These are phyloP conservation scores for Liopterus haemorrhoidalis DNA, from an alignment of 2,888 invertebrate species.

Conservation along the genomic window DNA sequence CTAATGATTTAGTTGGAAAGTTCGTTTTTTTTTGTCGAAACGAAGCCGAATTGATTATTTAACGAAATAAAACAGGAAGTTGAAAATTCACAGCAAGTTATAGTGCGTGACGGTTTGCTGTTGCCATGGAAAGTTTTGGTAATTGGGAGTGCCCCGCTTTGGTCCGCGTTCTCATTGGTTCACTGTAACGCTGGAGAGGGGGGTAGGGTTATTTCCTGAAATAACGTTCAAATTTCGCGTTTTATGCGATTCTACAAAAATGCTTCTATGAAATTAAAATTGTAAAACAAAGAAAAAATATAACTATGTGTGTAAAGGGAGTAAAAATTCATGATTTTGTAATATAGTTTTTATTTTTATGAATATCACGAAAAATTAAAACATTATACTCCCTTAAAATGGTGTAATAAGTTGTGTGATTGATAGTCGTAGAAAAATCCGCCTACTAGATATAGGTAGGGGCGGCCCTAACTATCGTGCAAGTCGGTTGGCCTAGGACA, in stretches of 20 bases:
- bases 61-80: conserved; percentile 21
- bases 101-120: conserved; percentile 18
- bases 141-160: conserved; percentile 19
- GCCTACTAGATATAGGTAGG: conserved; percentile 3
- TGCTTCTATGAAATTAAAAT: conserved; percentile 16
- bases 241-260: too few species aligned
- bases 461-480: conserved; percentile 1
- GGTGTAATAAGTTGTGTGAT: background rate
- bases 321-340: too few species aligned
- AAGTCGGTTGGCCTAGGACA: conserved; percentile 19
- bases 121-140: conserved; percentile 23
- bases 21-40: too few species aligned
- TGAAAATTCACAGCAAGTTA: conserved; percentile 15
- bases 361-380: background rate
- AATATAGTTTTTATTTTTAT: background rate
- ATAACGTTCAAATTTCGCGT: conserved; percentile 16
- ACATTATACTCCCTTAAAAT: background rate
- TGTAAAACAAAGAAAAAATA: conserved; percentile 7
- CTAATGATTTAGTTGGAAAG: too few species aligned
- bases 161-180: conserved; percentile 18
- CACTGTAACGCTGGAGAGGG: conserved; percentile 6
- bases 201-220: conserved; percentile 19
- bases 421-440: background rate
- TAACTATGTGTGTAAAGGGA: too few species aligned
- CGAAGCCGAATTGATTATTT: too few species aligned